Percentiles rank a stretch among this genome's conserved stretches.
phyloP scores from a whole-genome alignment of 2,113 vertebrate species.

The Circaetus cinerascens region DNA sequence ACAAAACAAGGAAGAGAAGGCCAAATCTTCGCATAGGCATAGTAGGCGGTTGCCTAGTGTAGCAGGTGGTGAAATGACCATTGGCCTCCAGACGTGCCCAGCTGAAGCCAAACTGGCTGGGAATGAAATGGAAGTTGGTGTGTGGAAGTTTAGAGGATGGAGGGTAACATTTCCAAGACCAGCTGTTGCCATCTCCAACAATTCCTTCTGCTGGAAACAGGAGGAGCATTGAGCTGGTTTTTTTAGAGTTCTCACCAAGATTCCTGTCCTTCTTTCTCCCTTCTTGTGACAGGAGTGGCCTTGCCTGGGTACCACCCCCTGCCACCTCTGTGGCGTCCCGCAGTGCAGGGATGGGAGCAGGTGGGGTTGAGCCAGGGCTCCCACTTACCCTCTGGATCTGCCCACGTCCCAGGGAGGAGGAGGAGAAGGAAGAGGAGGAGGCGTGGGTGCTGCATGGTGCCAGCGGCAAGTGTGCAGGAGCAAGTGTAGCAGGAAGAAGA shows the following conservation, averaged over 20 bases:
- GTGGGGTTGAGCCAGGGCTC: neutral
- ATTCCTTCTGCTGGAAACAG: neutral
- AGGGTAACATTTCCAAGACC: neutral
- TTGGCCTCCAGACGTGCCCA: neutral
- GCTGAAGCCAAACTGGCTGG: neutral
- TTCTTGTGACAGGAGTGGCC: neutral
- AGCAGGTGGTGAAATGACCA: neutral
- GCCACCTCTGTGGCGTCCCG: neutral
- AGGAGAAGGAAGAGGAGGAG: neutral
- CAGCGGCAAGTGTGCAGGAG: neutral
- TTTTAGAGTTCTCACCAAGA: neutral
- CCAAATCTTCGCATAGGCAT: neutral
- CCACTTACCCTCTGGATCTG: neutral
- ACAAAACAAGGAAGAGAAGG: neutral
- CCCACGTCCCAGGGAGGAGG: neutral
- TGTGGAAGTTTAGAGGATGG: neutral
- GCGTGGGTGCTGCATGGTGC: neutral
- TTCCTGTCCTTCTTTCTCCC: neutral
- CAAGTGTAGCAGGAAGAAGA: neutral
- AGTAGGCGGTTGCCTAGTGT: neutral
- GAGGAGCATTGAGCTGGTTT: accelerated
- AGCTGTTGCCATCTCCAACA: neutral
- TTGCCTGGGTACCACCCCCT: neutral
- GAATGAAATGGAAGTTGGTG: neutral
- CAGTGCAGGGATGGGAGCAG: neutral